A percentile compares a stretch with the other conserved stretches of the same genome.
Conservation (phyloP, 2,888 invertebrate species). For the Cerceris rybyensis region DNA sequence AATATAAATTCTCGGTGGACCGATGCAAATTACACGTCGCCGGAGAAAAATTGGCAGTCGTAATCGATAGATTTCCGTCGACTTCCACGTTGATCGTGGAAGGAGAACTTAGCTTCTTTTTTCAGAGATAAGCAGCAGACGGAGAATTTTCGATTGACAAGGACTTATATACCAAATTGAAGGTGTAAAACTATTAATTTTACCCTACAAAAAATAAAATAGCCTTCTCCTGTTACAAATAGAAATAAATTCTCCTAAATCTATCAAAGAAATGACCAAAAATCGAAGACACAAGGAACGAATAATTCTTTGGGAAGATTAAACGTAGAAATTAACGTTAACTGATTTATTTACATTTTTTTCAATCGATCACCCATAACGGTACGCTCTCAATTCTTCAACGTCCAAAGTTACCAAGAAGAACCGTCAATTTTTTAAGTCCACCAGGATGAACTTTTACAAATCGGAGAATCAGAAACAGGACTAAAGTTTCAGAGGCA, state of each 20-base stretch:
- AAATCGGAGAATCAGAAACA: neutral
- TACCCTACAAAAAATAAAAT: too few species aligned
- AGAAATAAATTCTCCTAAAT: too few species aligned
- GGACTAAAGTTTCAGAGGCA: neutral
- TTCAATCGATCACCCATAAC: neutral
- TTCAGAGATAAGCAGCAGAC: too few species aligned
- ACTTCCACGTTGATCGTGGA: neutral
- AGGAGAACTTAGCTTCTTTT: neutral
- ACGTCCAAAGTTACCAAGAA: neutral
- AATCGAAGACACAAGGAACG: too few species aligned
- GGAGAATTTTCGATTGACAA: too few species aligned
- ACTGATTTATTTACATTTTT: neutral
- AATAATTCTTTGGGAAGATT: neutral
- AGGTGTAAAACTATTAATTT: too few species aligned
- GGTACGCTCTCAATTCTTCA: neutral
- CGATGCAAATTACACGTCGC: conserved; percentile 49
- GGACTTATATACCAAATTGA: too few species aligned
- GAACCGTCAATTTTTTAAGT: neutral
- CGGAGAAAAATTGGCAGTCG: conserved; percentile 56
- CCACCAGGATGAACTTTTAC: neutral
- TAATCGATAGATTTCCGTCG: conserved; percentile 48
- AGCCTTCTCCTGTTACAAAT: too few species aligned
- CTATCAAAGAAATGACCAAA: too few species aligned
- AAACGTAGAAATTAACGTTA: neutral
- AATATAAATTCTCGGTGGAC: neutral